phyloP scores from a whole-genome alignment of 2,113 vertebrate genomes.

The Hemibagrus wyckioides region DNA sequence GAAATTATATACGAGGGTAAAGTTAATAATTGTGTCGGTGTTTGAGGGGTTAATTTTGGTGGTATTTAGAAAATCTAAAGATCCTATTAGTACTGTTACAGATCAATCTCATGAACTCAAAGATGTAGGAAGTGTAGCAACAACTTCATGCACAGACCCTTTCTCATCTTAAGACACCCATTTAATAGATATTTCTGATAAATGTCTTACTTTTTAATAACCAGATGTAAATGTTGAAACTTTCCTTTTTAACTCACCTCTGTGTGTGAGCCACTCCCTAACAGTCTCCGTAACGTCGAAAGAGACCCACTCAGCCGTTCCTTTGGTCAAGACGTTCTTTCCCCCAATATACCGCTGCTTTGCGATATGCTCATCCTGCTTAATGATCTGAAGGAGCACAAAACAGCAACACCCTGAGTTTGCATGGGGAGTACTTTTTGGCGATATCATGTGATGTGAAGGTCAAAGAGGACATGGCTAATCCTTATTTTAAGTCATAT shows the following conservation, averaged over 20 bases:
- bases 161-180: not conserved
- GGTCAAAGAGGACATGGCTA: slow-evolving; percentile 5
- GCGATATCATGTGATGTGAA: not conserved
- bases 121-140: slow-evolving; percentile 21
- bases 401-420: slow-evolving; percentile 3
- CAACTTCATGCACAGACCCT: not conserved
- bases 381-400: slow-evolving; percentile 81
- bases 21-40: not conserved
- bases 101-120: slow-evolving; percentile 15
- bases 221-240: not conserved
- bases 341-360: slow-evolving; percentile 95
- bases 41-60: not conserved
- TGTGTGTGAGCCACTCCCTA: slow-evolving; percentile 91
- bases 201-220: not conserved
- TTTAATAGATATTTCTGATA: not conserved
- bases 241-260: slow-evolving; percentile 78
- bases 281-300: slow-evolving; percentile 97
- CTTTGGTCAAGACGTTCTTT: slow-evolving; percentile 91
- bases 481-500: not conserved
- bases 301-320: slow-evolving; percentile 90
- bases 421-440: not conserved
- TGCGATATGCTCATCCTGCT: slow-evolving; percentile 88
- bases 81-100: slow-evolving; percentile 14
- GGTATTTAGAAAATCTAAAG: slow-evolving; percentile 33
- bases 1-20: not conserved